These are phyloP conservation scores for Scelioninae gen. 2 DNA, from an alignment of 2,888 invertebrate genomes.

Conservation along the genomic window DNA sequence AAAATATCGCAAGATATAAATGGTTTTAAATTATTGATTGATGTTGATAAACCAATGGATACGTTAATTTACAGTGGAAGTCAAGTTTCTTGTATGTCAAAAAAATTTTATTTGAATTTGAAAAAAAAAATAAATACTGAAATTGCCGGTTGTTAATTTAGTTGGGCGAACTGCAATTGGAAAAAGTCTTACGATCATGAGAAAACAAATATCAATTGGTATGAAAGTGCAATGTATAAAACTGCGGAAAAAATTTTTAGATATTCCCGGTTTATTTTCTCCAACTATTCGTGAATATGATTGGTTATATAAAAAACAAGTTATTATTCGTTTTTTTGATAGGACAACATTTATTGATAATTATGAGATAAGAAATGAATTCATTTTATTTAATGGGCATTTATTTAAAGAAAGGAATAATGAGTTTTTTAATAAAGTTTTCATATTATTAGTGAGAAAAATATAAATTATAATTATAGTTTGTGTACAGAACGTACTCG, in stretches of 20 bases:
- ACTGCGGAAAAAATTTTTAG: conserved; percentile 30
- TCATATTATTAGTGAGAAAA: no score
- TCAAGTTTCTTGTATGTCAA: conserved; percentile 42
- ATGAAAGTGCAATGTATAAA: conserved; percentile 13
- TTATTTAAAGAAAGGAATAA: no score
- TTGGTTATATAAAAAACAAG: conserved; percentile 17
- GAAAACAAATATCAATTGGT: conserved; percentile 41
- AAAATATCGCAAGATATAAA: background rate
- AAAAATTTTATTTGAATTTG: conserved; percentile 34
- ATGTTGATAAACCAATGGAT: conserved; percentile 9
- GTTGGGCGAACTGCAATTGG: conserved; percentile 38
- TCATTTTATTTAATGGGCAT: no score
- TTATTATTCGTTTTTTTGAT: background rate
- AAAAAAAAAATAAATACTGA: conserved; percentile 2
- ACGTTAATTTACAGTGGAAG: conserved; percentile 37
- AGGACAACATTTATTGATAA: background rate
- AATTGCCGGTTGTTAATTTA: conserved; percentile 35
- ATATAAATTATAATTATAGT: no score
- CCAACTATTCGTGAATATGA: conserved; percentile 54
- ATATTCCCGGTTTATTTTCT: conserved; percentile 49
- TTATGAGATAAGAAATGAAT: no score
- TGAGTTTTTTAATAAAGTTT: no score
- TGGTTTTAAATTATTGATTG: conserved; percentile 11
- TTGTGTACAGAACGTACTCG: no score
- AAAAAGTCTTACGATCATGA: conserved; percentile 21